Base-by-base conservation (phyloP, 2,888 invertebrate species). In the Plutella xylostella region DNA sequence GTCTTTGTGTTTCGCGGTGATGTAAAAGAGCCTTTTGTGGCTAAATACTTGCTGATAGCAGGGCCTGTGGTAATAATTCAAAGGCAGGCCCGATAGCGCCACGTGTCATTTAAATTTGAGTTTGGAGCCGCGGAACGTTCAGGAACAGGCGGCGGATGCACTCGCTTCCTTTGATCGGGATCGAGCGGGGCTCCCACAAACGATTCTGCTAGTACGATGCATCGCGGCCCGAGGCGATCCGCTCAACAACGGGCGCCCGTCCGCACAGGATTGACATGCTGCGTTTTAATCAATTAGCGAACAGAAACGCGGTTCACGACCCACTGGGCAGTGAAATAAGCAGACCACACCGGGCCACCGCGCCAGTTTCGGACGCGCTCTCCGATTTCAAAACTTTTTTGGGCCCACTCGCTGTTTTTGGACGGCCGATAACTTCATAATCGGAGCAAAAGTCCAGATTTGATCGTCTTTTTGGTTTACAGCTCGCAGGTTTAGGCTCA, bases 281-380 rank as follows among this genome's bases (percentile, higher is more conserved):
- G 82, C 77, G 78, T 79, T 82, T 80, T 80, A 83, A 82, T 83
- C 82, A 83, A 83, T 83, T 80, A 83, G 68, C 73, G 60, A 61
- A 61, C 68, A 66, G 68, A 67, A 62, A 66, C 65, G 64, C 64
- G 66, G 62, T 76, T 77, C 63, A 62, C 79, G 72, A 60, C 25
- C 65, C 82, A 79, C 39, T 80, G 82, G 68, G 56, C 79, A 76
- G 82, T 72, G 76, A 82, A 82, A 80, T 72, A 72, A 78, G 69
- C 72, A 63, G 65, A 61, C 65, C 69, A 64, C 68, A 74, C 74
- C 67, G 69, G 19, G 22, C 46, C 46, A 42, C 46, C 45, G 45
- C 64, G 62, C n/a, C n/a, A 64, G 70, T 68, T 76, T 73, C 57
- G 63, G 70, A 38, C 38, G 59, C 55, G 53, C 56, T 75, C 71